phyloP scores from a whole-genome alignment of 2,113 vertebrate genomes.

The Hydrochoerus hydrochaeris region DNA sequence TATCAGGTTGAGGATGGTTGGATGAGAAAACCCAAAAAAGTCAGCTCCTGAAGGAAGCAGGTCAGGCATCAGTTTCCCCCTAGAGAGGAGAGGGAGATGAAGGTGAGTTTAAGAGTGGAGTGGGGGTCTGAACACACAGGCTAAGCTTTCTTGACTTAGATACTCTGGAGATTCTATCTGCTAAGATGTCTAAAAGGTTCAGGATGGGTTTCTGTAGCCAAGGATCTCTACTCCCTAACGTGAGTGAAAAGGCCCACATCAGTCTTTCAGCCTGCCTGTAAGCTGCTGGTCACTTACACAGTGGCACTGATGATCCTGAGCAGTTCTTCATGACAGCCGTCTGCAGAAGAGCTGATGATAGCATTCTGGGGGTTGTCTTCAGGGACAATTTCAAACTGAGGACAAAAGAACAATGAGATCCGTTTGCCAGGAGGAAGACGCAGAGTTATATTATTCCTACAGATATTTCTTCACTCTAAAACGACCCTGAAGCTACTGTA shows the following conservation, averaged over 20 bases:
- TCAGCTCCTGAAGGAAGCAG: slow-evolving; percentile 90
- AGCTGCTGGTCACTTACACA: slow-evolving; percentile 77
- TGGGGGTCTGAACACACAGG: not conserved
- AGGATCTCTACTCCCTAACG: not conserved
- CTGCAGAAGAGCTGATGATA: slow-evolving; percentile 88
- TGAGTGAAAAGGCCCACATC: not conserved
- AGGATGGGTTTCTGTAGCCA: not conserved
- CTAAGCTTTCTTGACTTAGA: not conserved
- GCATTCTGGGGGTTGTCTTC: slow-evolving; percentile 93
- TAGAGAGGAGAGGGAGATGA: slow-evolving; percentile 67
- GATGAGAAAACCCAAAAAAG: slow-evolving; percentile 95
- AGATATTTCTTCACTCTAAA: not conserved
- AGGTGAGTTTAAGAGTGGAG: not conserved
- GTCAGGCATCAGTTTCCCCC: slow-evolving; percentile 85
- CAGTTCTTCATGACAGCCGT: slow-evolving; percentile 90
- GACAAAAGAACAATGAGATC: not conserved
- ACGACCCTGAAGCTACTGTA: not conserved
- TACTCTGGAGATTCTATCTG: not conserved
- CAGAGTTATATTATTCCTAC: not conserved
- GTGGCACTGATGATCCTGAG: slow-evolving; percentile 87
- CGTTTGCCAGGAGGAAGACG: not conserved
- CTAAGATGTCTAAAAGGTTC: not conserved
- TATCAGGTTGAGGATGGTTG: slow-evolving; percentile 94
- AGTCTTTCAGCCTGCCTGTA: not conserved
- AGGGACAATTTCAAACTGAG: slow-evolving; percentile 94